These are phyloP conservation scores for Capreolus pygargus DNA, from an alignment of 2,113 vertebrate species.

Conservation along the genomic window DNA sequence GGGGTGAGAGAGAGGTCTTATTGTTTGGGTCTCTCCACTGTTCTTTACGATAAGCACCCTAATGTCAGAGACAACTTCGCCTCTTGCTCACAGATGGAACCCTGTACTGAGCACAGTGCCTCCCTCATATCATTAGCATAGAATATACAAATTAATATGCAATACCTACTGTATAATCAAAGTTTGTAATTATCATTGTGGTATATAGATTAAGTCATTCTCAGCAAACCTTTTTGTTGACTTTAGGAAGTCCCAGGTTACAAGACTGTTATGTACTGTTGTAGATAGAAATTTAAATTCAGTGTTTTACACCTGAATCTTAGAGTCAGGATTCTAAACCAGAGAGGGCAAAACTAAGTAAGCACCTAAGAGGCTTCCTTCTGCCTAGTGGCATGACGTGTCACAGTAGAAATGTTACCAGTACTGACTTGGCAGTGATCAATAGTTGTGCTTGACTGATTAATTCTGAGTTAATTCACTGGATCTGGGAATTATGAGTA, in stretches of 20 bases:
- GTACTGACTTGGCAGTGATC: neutral
- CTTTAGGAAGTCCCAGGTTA: neutral
- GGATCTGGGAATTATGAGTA: neutral
- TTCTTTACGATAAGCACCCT: neutral
- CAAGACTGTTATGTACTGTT: neutral
- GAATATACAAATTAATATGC: neutral
- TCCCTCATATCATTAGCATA: neutral
- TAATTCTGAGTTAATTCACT: conserved; percentile 1
- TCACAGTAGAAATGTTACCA: neutral
- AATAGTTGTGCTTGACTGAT: neutral
- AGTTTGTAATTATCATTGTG: neutral
- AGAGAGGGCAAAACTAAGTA: neutral
- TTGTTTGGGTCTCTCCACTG: neutral
- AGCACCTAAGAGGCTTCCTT: neutral
- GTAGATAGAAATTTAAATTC: neutral
- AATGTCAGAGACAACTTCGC: neutral
- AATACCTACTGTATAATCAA: neutral
- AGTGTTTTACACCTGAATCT: neutral
- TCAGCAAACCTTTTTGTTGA: neutral
- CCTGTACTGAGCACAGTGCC: neutral
- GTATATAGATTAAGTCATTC: neutral
- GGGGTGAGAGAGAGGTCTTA: neutral
- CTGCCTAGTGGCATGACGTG: neutral
- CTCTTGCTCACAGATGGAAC: neutral
- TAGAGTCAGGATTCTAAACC: neutral